Percentiles rank a stretch among this genome's conserved stretches.
Conservation (phyloP, 2,797 vertebrate species). For the Phrynocephalus guinanensis region DNA sequence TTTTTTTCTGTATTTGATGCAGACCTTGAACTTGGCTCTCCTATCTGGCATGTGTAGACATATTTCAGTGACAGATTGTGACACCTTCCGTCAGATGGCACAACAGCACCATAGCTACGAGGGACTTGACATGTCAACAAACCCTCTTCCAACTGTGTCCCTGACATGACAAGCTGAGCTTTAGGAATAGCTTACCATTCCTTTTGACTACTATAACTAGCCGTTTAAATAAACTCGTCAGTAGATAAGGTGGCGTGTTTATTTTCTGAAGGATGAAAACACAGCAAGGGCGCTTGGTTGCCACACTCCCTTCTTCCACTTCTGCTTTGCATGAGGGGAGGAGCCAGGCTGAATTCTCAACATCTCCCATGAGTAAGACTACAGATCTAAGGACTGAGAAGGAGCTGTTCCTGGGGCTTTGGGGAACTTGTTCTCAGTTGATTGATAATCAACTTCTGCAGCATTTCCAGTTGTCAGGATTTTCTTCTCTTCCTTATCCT, state of each 20-base stretch:
- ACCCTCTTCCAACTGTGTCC: constrained; percentile 11
- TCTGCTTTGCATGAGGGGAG: neutral
- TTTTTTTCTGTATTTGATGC: neutral
- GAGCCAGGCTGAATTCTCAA: neutral
- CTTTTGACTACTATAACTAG: neutral
- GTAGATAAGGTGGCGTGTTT: neutral
- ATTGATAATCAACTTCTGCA: neutral
- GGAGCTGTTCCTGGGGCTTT: neutral
- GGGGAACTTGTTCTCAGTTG: too few species aligned
- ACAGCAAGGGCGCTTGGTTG: neutral
- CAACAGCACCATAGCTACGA: constrained; percentile 34
- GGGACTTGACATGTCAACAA: constrained; percentile 26
- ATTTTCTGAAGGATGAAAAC: neutral
- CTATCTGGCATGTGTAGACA: constrained; percentile 28
- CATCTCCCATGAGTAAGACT: neutral
- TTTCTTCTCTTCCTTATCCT: neutral
- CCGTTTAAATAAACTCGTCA: neutral
- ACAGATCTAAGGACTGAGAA: neutral
- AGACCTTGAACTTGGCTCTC: constrained; percentile 9
- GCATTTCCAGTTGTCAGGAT: neutral
- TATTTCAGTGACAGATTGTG: constrained; percentile 36
- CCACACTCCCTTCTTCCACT: neutral
- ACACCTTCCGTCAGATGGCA: constrained; percentile 32
- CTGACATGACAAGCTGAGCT: neutral
- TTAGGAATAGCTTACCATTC: constrained; percentile 12